Evolutionary conservation across 2,113 vertebrate species (phyloP).

Genomic region (Chamaetylas fuelleborni): DNA sequence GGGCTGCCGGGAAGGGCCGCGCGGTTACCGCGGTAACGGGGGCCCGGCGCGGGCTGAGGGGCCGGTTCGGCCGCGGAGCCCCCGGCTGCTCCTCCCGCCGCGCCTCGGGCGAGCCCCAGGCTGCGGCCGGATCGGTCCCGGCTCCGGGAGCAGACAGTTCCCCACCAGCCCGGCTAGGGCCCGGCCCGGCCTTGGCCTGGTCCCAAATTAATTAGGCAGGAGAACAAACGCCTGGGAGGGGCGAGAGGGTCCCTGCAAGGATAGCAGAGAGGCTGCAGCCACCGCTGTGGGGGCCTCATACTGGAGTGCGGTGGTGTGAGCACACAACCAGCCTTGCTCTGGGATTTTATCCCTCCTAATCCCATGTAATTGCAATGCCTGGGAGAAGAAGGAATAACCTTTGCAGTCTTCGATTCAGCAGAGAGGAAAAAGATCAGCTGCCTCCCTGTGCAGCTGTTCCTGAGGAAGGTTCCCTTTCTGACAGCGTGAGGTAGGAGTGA

Average conservation of each 20-base stretch:
- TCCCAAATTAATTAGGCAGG: not conserved
- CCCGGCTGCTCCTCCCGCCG: too few relatives aligned
- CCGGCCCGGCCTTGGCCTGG: too few relatives aligned
- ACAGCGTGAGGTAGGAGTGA: not conserved
- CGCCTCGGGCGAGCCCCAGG: not conserved
- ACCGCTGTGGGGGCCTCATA: accelerated
- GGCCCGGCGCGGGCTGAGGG: accelerated
- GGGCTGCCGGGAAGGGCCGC: not conserved
- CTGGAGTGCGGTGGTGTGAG: not conserved
- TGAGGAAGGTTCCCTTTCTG: not conserved
- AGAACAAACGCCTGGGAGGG: not conserved
- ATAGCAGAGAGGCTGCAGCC: too few relatives aligned
- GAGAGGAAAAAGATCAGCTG: not conserved
- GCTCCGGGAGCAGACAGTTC: accelerated
- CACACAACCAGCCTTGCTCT: accelerated
- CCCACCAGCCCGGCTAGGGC: not conserved
- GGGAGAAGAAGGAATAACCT: not conserved
- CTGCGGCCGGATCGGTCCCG: not conserved
- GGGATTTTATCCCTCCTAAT: not conserved
- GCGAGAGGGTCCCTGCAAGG: not conserved
- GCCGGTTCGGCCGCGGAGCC: too few relatives aligned
- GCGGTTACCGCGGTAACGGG: not conserved
- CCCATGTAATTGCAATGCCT: not conserved
- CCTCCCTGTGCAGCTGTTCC: not conserved
- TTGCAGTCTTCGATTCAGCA: not conserved